Percentiles rank a stretch among this genome's conserved stretches.
phyloP scores from a whole-genome alignment of 2,113 vertebrate genomes.

The Brachyhypopomus occidentalis region DNA sequence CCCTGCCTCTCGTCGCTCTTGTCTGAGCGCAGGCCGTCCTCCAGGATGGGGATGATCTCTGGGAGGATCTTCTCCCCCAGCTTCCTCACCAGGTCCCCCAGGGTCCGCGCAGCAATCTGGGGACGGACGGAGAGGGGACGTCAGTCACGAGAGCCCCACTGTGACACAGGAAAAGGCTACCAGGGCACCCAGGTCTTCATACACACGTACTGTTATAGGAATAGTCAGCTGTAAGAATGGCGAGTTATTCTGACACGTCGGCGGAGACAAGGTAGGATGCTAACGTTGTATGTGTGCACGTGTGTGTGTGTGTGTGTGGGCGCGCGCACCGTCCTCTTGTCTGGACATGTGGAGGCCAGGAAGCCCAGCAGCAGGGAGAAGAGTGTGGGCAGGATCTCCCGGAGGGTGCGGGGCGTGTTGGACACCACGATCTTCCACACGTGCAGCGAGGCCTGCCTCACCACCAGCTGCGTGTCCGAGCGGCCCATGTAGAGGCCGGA shows the following conservation, averaged over 20 bases:
- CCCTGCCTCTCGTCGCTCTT: conserved; percentile 97
- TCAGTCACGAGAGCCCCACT: no score
- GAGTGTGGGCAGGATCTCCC: conserved; percentile 95
- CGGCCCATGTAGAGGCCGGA: conserved; percentile 98
- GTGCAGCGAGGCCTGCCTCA: conserved; percentile 93
- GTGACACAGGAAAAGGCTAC: no score
- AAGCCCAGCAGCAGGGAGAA: conserved; percentile 94
- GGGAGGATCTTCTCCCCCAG: conserved; percentile 98
- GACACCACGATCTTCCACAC: conserved; percentile 99
- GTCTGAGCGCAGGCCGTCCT: conserved; percentile 89
- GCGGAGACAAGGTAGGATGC: neutral
- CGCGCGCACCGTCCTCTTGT: conserved; percentile 90
- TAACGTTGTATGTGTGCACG: neutral
- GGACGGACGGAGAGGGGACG: neutral
- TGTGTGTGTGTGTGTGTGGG: conserved; percentile 15
- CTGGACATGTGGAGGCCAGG: conserved; percentile 93
- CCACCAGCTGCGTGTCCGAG: conserved; percentile 94
- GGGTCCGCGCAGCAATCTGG: conserved; percentile 93
- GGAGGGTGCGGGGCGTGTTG: conserved; percentile 93
- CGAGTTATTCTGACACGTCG: neutral
- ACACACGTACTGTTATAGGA: no score
- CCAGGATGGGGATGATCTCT: conserved; percentile 98
- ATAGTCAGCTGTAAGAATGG: no score
- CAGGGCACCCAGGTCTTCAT: no score
- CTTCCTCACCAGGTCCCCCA: conserved; percentile 96